Conservation (phyloP, 2,888 invertebrate species). For the Phaonia tiefii region DNA sequence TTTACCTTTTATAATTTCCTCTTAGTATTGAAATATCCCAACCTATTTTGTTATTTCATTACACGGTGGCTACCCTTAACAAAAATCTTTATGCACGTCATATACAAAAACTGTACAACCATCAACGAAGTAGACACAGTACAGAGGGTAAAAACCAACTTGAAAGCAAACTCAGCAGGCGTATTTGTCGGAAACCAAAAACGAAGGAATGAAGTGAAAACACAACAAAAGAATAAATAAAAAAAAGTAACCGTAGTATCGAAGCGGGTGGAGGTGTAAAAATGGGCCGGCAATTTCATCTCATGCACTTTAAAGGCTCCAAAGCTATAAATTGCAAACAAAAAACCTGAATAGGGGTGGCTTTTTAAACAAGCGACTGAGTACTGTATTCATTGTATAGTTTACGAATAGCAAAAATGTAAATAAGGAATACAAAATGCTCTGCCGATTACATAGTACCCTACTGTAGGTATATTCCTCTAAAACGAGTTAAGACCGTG, state of each 20-base stretch:
- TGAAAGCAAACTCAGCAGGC: constrained; percentile 44
- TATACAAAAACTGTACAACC: constrained; percentile 6
- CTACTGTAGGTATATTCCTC: too few species aligned
- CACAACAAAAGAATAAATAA: constrained; percentile 25
- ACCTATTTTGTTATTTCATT: too few species aligned
- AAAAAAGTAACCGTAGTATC: too few species aligned
- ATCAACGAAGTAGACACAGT: constrained; percentile 38
- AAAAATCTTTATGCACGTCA: constrained; percentile 38
- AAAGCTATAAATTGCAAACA: constrained; percentile 18
- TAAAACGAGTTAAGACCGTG: too few species aligned
- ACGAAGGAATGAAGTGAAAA: constrained; percentile 3
- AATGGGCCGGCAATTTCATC: constrained; percentile 6
- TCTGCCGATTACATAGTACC: too few species aligned
- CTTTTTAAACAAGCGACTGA: constrained; percentile 21
- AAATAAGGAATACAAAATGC: too few species aligned
- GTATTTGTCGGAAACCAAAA: constrained; percentile 33
- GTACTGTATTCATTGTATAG: not conserved
- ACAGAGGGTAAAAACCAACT: constrained; percentile 1
- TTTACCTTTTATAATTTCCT: too few species aligned
- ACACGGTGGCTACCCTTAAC: constrained; percentile 19
- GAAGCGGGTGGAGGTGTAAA: constrained; percentile 22
- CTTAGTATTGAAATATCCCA: too few species aligned
- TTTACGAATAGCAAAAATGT: not conserved
- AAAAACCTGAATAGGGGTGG: constrained; percentile 17
- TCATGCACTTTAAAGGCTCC: constrained; percentile 32